These are phyloP conservation scores for Ptilodon capucinus DNA, from an alignment of 2,888 invertebrate genomes.

Conservation along the genomic window DNA sequence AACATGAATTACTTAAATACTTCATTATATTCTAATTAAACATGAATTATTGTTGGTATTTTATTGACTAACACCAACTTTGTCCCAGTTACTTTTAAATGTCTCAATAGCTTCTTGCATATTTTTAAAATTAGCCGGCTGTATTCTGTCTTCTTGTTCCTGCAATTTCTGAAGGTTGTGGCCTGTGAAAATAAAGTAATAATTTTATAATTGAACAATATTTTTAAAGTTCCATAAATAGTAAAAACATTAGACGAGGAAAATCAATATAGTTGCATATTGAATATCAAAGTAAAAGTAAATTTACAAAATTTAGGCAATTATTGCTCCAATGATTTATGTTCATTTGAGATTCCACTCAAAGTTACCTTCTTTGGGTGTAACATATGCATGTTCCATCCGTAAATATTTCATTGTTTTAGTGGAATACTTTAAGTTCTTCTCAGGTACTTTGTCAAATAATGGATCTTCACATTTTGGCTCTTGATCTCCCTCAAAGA, in stretches of 20 bases:
- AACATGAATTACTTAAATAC: too few relatives aligned
- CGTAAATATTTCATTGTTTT: slow-evolving; percentile 86
- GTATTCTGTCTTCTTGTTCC: slow-evolving; percentile 44
- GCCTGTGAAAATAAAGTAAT: slow-evolving; percentile 33
- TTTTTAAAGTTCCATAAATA: too few relatives aligned
- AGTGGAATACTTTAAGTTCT: slow-evolving; percentile 81
- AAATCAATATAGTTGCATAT: not conserved
- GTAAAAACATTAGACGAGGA: not conserved
- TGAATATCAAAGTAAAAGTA: too few relatives aligned
- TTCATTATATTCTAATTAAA: too few relatives aligned
- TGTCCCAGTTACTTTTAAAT: slow-evolving; percentile 43
- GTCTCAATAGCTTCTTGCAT: slow-evolving; percentile 62
- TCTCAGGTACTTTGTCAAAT: slow-evolving; percentile 82
- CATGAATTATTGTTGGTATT: too few relatives aligned
- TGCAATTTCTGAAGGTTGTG: slow-evolving; percentile 35
- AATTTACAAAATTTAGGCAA: not conserved
- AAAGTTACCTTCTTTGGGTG: slow-evolving; percentile 59
- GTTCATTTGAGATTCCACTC: not conserved
- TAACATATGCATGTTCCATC: slow-evolving; percentile 86
- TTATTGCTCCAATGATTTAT: not conserved
- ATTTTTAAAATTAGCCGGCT: slow-evolving; percentile 52
- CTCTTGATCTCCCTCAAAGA: slow-evolving; percentile 85
- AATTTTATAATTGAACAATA: too few relatives aligned
- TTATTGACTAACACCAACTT: slow-evolving; percentile 6
- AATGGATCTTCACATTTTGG: slow-evolving; percentile 71